Conservation (phyloP, 2,113 vertebrate species). For the Eptesicus fuscus region DNA sequence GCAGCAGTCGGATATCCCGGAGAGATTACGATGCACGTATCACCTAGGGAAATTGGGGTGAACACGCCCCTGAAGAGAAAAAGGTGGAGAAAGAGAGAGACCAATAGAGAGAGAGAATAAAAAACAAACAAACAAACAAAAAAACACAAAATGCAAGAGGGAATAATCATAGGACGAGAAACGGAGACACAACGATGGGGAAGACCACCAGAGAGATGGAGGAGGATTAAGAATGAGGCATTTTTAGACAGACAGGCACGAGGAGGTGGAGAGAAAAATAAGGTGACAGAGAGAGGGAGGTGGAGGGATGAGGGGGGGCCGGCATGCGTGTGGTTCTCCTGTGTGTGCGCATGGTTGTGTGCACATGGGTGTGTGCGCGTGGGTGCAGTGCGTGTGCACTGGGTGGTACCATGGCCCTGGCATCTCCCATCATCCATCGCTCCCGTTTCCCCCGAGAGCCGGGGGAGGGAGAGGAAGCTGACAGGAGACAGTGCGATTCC, state of each 20-base stretch:
- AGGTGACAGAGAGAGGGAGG: not conserved
- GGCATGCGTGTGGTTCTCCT: not conserved
- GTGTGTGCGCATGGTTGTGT: not conserved
- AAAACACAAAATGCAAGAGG: not conserved
- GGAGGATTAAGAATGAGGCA: not conserved
- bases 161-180: not conserved
- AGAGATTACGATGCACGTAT: too few species aligned
- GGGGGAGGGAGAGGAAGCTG: not conserved
- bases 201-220: too few species aligned
- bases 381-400: rapidly evolving
- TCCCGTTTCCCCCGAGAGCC: not conserved
- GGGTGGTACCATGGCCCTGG: not conserved
- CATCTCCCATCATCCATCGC: not conserved
- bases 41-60: not conserved
- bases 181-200: not conserved
- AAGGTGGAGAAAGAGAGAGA: not conserved
- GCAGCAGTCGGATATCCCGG: too few species aligned
- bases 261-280: rapidly evolving
- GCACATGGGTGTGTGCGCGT: too few species aligned
- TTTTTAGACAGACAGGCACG: rapidly evolving
- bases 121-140: not conserved
- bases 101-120: not conserved
- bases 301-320: not conserved
- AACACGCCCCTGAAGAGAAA: too few species aligned
- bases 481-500: conserved; percentile 24